phyloP scores from a whole-genome alignment of 2,888 invertebrate genomes.

The Perdita meconis region DNA sequence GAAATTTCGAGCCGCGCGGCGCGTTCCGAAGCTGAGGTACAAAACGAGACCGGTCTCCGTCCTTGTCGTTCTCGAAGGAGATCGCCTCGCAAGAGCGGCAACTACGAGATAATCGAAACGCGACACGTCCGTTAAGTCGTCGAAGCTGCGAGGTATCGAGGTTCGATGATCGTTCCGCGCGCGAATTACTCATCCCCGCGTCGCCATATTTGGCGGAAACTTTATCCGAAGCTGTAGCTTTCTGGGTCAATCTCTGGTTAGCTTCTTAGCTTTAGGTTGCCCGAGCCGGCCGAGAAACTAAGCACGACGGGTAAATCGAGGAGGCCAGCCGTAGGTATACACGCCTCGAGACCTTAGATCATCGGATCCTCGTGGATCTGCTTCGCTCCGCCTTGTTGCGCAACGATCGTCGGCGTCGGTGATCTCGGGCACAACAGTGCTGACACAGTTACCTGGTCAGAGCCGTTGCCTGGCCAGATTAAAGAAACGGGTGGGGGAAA shows the following conservation, averaged over 20 bases:
- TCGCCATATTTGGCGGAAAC: slow-evolving; percentile 61
- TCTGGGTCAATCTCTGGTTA: slow-evolving; percentile 72
- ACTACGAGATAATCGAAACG: slow-evolving; percentile 15
- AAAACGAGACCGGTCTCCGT: background rate
- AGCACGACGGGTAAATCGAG: slow-evolving; percentile 68
- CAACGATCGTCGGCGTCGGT: slow-evolving; percentile 72
- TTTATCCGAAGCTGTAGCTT: slow-evolving; percentile 61
- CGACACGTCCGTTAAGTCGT: slow-evolving; percentile 10
- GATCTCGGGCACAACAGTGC: slow-evolving; percentile 78
- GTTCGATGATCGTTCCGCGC: slow-evolving; percentile 24
- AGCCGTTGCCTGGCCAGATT: slow-evolving; percentile 70
- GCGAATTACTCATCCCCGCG: slow-evolving; percentile 58
- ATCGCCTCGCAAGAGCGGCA: background rate
- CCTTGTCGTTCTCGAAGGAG: background rate
- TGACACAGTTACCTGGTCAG: slow-evolving; percentile 81
- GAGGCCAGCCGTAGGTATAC: slow-evolving; percentile 52
- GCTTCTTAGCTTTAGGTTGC: slow-evolving; percentile 70
- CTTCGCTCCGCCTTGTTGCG: slow-evolving; percentile 74
- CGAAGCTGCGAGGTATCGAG: slow-evolving; percentile 13
- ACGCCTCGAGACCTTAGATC: slow-evolving; percentile 71
- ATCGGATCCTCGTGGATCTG: slow-evolving; percentile 78
- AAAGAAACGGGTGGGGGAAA: too few relatives aligned
- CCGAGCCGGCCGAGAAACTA: slow-evolving; percentile 58
- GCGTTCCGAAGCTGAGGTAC: background rate
- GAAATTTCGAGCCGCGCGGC: background rate